These are phyloP conservation scores for Sylvia borin DNA, from an alignment of 2,797 vertebrate species.

Conservation along the genomic window DNA sequence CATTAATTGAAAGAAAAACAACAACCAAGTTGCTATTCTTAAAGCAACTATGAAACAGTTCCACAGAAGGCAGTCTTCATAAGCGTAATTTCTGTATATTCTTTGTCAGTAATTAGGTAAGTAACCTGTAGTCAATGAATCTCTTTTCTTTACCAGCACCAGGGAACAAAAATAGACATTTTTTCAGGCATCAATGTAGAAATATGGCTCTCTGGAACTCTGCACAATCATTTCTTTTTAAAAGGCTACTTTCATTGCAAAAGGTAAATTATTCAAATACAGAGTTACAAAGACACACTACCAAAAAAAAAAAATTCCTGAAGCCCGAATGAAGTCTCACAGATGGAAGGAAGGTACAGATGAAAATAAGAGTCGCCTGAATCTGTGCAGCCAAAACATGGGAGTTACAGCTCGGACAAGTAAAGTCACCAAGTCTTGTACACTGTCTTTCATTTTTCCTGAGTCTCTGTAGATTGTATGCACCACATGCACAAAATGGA, in stretches of 20 bases:
- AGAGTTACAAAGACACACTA: not conserved
- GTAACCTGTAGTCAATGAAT: rapidly evolving
- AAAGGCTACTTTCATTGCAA: not conserved
- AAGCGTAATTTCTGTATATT: not conserved
- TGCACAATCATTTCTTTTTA: not conserved
- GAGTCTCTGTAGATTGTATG: not conserved
- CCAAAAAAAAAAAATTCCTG: too few species aligned
- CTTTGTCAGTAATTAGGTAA: not conserved
- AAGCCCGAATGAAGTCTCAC: not conserved
- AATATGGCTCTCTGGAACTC: not conserved
- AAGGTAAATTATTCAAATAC: not conserved
- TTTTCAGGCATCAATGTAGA: not conserved
- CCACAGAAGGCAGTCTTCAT: not conserved
- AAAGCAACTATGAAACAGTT: not conserved
- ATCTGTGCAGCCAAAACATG: not conserved
- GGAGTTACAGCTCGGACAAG: not conserved
- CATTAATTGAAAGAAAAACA: not conserved
- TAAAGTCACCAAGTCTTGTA: not conserved
- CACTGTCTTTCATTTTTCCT: not conserved
- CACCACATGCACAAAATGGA: not conserved
- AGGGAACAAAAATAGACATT: not conserved
- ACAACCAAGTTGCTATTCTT: not conserved
- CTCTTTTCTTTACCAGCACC: not conserved
- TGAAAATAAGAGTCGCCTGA: not conserved
- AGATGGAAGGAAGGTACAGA: not conserved